Evolutionary conservation across 2,888 invertebrate species (phyloP).

Genomic region (Tenthredo scrophulariae): DNA sequence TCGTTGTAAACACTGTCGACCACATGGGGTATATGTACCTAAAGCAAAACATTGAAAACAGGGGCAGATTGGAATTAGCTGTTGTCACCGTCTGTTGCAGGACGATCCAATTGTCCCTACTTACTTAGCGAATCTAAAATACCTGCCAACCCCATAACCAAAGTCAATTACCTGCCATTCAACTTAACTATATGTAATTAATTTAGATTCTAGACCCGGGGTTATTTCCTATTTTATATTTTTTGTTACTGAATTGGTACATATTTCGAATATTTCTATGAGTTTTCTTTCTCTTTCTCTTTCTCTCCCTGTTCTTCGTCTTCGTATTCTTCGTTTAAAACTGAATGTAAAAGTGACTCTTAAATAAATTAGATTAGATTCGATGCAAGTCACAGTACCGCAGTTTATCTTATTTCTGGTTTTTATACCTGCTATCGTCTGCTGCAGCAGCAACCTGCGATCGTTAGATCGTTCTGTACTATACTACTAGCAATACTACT

Average conservation of each 20-base stretch:
- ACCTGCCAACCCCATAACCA: conserved; percentile 49
- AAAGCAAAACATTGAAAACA: not conserved
- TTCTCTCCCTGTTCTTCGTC: not conserved
- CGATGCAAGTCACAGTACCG: conserved; percentile 24
- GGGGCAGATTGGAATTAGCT: conserved; percentile 29
- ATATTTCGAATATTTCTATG: not conserved
- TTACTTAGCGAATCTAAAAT: conserved; percentile 43
- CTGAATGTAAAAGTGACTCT: not conserved
- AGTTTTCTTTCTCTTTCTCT: not conserved
- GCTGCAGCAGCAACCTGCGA: not conserved
- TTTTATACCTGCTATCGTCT: conserved; percentile 25
- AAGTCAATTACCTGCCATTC: conserved; percentile 40
- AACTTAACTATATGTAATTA: conserved; percentile 37
- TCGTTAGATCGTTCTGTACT: conserved; percentile 13
- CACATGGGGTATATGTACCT: not conserved
- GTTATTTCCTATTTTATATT: not conserved
- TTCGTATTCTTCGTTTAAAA: not conserved
- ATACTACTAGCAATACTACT: not conserved
- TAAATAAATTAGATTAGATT: not conserved
- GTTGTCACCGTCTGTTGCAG: conserved; percentile 43
- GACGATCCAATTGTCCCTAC: conserved; percentile 52
- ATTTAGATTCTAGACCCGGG: conserved; percentile 32
- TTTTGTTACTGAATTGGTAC: not conserved
- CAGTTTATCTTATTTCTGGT: conserved; percentile 17
- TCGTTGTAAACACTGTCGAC: not conserved